Evolutionary conservation across 1,140 invertebrate species (phyloP).

Genomic region (Lasaia peninsularis): DNA sequence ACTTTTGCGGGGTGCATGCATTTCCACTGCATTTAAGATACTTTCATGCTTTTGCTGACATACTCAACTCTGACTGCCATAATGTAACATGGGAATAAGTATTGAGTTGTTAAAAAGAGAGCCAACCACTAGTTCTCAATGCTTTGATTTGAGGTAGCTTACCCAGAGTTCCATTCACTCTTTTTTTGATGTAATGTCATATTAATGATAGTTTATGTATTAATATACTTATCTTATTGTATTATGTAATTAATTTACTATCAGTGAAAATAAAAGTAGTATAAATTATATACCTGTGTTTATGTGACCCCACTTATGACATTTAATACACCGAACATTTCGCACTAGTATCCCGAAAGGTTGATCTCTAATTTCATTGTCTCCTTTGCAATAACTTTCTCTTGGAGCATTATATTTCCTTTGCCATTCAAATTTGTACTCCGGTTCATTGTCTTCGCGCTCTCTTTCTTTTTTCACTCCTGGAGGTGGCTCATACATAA

Average conservation of each 20-base stretch:
- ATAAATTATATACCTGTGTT: conserved; percentile 88
- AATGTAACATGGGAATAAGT: too few species aligned
- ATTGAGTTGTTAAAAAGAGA: too few species aligned
- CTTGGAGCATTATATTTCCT: conserved; percentile 98
- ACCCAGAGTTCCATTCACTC: too few species aligned
- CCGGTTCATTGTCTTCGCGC: conserved; percentile 95
- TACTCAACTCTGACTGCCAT: too few species aligned
- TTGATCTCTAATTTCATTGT: conserved; percentile 97
- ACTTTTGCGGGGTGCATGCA: too few species aligned
- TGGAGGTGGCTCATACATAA: conserved; percentile 99
- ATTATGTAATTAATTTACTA: background rate
- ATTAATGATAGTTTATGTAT: too few species aligned
- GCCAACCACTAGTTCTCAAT: too few species aligned
- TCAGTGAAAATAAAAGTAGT: background rate
- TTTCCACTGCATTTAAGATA: too few species aligned
- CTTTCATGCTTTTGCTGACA: too few species aligned
- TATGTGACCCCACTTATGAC: conserved; percentile 99
- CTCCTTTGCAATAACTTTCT: conserved; percentile 97
- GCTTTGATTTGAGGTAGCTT: too few species aligned
- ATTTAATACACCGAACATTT: conserved; percentile 99
- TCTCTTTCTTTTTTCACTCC: conserved; percentile 94
- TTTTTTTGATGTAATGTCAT: too few species aligned
- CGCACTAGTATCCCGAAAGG: conserved; percentile 99
- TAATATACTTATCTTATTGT: too few species aligned
- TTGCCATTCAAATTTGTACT: conserved; percentile 99